Base-by-base conservation (phyloP, 2,888 invertebrate genomes). In the Eilema sororculum region DNA sequence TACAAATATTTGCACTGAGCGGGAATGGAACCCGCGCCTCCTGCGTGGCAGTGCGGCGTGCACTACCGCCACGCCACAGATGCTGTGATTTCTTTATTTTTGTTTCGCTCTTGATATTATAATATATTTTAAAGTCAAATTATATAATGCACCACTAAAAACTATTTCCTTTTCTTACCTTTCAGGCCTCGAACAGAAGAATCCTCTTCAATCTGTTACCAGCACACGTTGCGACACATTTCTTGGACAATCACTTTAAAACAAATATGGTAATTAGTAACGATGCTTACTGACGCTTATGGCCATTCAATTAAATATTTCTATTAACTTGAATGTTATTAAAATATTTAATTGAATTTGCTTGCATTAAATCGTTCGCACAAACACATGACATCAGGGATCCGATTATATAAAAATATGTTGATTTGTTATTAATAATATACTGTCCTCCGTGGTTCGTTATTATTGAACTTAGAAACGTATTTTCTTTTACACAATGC, bases 191-290 rank as follows among this genome's bases (percentile, higher is more conserved):
- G 79, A 99, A 98, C 91, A 96, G 97, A 90, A 96, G 98, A 86
- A 98, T 99, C 85, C 92, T 99, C 69, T 98, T 98, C 94, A 99
- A 99, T 93, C 95, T 99, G 78, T 95, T 99, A 70, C 99, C 99
- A 33, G 97, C 98, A 67, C 98, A 99, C 93, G 98, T 99, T 57
- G 98, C 98, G 68, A 97, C 98, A 57, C 98, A 99, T 93, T 99
- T 99, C 91, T 95, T 99, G 80, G 98, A 98, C 94, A 98, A 97
- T 90, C 98, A 98, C 94, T 98, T 98, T 91, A 96, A 98, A 80
- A 98, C 97, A 81, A 98, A 98, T 91, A 98, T 98, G 98, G 94
- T 94, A 92, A 91, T 72, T 87, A 81, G 73, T 63, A 33, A 25
- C 16, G 2, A 65, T 20, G 37, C 65, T 65, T 59, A 41, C 10